A percentile compares a stretch with the other conserved stretches of the same genome.
Evolutionary conservation across 2,797 vertebrate species (phyloP).

Genomic region (Fistularia commersonii): DNA sequence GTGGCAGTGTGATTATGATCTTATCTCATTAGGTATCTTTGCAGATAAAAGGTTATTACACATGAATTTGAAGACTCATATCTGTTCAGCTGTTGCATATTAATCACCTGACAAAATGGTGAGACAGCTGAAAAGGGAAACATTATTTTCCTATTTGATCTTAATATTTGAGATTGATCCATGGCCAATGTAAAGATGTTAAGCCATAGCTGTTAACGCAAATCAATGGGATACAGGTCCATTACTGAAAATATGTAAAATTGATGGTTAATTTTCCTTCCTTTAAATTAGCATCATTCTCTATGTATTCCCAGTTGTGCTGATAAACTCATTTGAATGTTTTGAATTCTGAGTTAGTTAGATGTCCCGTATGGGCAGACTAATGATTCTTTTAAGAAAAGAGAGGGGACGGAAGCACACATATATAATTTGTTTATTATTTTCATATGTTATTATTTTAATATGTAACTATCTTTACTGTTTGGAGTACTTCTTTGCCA

Average conservation of each 20-base stretch:
- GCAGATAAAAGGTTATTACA: slow-evolving; percentile 35
- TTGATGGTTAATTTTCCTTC: slow-evolving; percentile 27
- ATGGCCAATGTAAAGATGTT: too few relatives aligned
- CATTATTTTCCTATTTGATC: slow-evolving; percentile 36
- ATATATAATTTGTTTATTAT: too few relatives aligned
- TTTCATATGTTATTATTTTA: too few relatives aligned
- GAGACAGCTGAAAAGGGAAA: slow-evolving; percentile 1
- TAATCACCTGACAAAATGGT: slow-evolving; percentile 15
- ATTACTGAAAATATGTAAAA: slow-evolving; percentile 10
- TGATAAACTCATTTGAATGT: slow-evolving; percentile 25
- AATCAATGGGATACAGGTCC: background rate
- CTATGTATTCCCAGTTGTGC: slow-evolving; percentile 18
- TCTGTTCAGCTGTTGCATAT: slow-evolving; percentile 13
- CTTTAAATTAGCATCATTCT: slow-evolving; percentile 38
- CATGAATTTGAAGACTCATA: slow-evolving; percentile 14
- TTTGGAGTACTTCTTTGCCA: too few relatives aligned
- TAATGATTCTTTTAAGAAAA: slow-evolving; percentile 2
- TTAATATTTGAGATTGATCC: background rate
- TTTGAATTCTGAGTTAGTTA: slow-evolving; percentile 41
- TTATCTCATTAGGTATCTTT: slow-evolving; percentile 66
- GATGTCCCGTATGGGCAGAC: slow-evolving; percentile 12
- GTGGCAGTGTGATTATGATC: slow-evolving; percentile 54
- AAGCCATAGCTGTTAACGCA: too few relatives aligned
- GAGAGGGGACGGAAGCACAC: too few relatives aligned
- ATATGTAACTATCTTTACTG: too few relatives aligned